Evolutionary conservation across 2,797 vertebrate species (phyloP).

Genomic region (Syncerus caffer): DNA sequence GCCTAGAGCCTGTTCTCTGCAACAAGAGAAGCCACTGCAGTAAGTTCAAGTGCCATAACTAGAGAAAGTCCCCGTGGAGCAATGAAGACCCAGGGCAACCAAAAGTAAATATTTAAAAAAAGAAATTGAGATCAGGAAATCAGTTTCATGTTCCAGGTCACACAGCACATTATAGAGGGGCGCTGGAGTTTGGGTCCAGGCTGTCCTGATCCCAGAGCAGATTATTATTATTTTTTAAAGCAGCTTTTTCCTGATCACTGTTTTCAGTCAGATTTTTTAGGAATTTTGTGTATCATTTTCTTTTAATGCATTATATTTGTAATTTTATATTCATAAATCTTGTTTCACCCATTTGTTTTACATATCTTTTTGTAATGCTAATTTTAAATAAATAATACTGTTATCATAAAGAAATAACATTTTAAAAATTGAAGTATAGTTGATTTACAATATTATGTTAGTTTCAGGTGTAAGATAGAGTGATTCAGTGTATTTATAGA

Average conservation of each 20-base stretch:
- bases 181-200: background rate
- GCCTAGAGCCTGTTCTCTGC: background rate
- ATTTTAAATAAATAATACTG: background rate
- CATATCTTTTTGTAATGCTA: background rate
- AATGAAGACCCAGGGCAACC: background rate
- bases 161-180: fast-evolving
- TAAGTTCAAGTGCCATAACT: background rate
- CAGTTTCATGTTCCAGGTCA: background rate
- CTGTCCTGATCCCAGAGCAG: background rate
- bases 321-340: background rate
- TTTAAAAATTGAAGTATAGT: background rate
- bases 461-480: background rate
- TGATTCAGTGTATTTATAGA: background rate
- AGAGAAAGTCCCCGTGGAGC: background rate
- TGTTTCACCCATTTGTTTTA: background rate
- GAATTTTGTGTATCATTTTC: background rate
- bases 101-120: background rate
- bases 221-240: background rate
- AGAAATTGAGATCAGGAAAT: background rate
- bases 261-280: background rate
- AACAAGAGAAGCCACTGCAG: background rate
- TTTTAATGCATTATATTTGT: background rate
- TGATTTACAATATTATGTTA: background rate
- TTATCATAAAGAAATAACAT: background rate
- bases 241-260: background rate